A percentile compares a stretch with the other conserved stretches of the same genome.
Conservation (phyloP, 2,888 invertebrate genomes). For the Callimorpha dominula region DNA sequence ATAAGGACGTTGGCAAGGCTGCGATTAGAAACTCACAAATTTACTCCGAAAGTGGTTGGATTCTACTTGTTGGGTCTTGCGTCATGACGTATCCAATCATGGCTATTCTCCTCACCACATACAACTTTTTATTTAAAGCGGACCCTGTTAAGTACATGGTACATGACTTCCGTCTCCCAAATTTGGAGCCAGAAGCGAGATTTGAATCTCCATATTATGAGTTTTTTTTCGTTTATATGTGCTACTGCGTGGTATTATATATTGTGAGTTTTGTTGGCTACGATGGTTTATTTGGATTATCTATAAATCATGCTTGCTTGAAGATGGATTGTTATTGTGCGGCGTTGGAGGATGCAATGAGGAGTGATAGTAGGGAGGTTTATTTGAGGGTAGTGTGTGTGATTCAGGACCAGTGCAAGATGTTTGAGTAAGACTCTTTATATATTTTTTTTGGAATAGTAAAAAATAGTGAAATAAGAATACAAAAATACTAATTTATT, state of each 20-base stretch:
- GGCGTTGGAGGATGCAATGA: constrained; percentile 61
- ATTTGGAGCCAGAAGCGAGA: constrained; percentile 49
- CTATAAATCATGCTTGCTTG: constrained; percentile 69
- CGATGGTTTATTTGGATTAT: constrained; percentile 70
- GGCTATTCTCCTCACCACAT: constrained; percentile 53
- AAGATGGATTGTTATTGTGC: constrained; percentile 68
- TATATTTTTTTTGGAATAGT: too few species aligned
- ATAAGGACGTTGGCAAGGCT: constrained; percentile 42
- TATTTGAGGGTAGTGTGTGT: constrained; percentile 52
- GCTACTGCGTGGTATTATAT: constrained; percentile 53
- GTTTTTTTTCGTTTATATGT: constrained; percentile 57
- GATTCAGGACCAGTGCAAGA: constrained; percentile 63
- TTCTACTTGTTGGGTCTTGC: constrained; percentile 39
- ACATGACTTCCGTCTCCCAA: constrained; percentile 65
- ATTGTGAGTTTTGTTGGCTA: constrained; percentile 64
- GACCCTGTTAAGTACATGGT: constrained; percentile 65
- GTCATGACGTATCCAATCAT: constrained; percentile 62
- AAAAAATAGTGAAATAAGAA: background rate
- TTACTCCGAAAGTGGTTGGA: constrained; percentile 65
- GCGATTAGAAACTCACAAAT: constrained; percentile 49
- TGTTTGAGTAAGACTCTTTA: constrained; percentile 57
- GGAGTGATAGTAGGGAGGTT: constrained; percentile 24
- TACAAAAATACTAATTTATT: background rate
- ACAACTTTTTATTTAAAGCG: constrained; percentile 51
- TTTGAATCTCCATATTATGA: constrained; percentile 68